Evolutionary conservation across 64 coral and sea anemone species (phyloP).

Genomic region (Pachyseris speciosa): DNA sequence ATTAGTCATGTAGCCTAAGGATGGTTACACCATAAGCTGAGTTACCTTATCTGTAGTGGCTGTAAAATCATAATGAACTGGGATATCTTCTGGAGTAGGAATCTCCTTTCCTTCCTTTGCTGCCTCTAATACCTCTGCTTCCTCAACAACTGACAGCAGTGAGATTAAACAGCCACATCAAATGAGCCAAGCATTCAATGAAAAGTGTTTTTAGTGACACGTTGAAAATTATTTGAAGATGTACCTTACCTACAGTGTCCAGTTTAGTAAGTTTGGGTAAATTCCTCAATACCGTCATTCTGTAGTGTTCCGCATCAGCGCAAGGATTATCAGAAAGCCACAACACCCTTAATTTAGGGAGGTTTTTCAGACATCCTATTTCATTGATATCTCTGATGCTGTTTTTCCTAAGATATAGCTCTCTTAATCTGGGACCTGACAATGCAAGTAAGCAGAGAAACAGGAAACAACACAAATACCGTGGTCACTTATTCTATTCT

Average conservation of each 20-base stretch:
- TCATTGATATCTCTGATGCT: slow-evolving; percentile 80
- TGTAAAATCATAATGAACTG: slow-evolving; percentile 60
- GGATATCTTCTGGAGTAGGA: slow-evolving; percentile 62
- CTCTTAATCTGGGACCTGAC: slow-evolving; percentile 87
- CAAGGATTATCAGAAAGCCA: slow-evolving; percentile 99
- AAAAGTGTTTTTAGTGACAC: neutral
- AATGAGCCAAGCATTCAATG: neutral
- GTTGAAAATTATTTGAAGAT: neutral
- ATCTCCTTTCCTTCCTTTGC: slow-evolving; percentile 40
- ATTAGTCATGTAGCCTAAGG: neutral
- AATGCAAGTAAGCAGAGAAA: slow-evolving; percentile 27
- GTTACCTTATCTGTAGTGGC: slow-evolving; percentile 51
- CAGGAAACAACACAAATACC: neutral
- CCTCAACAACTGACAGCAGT: slow-evolving; percentile 28
- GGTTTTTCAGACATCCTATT: slow-evolving; percentile 94
- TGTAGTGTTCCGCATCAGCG: slow-evolving; percentile 70
- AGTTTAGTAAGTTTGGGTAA: slow-evolving; percentile 88
- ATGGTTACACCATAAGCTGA: neutral
- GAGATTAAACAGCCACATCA: neutral
- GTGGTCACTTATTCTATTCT: slow-evolving; percentile 41
- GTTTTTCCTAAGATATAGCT: slow-evolving; percentile 95
- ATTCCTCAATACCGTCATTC: slow-evolving; percentile 87
- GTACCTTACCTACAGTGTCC: slow-evolving; percentile 88
- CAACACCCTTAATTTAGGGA: slow-evolving; percentile 86
- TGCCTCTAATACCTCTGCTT: slow-evolving; percentile 59